phyloP scores from a whole-genome alignment of 2,888 invertebrate species.

The Gymnocheta viridis region DNA sequence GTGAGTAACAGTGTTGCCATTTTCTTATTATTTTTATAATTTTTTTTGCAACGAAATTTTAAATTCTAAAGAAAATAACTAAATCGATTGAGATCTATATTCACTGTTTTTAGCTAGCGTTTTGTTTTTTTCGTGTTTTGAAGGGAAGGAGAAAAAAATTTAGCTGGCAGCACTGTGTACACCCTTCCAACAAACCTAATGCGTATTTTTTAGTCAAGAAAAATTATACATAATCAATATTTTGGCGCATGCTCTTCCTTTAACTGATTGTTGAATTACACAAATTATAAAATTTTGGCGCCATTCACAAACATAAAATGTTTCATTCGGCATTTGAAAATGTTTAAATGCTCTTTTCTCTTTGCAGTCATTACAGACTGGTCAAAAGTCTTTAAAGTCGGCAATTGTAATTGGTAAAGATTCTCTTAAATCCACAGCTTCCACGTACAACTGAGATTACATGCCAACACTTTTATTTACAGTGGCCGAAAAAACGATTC shows the following conservation, averaged over 20 bases:
- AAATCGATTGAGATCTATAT: no score
- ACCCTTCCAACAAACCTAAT: no score
- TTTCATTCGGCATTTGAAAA: background rate
- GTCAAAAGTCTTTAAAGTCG: background rate
- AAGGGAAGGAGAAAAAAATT: no score
- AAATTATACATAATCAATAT: constrained; percentile 58
- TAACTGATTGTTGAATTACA: background rate
- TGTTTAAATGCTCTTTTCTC: background rate
- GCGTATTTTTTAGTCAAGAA: background rate
- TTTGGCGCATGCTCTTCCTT: constrained; percentile 45
- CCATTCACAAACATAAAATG: constrained; percentile 54
- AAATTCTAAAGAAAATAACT: no score
- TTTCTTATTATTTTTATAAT: no score
- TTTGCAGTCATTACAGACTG: no score
- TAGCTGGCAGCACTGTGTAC: no score
- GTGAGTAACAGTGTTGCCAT: no score
- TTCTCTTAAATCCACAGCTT: constrained; percentile 44
- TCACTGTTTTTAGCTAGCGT: no score
- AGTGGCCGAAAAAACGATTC: no score
- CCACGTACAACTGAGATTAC: background rate
- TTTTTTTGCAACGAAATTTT: no score
- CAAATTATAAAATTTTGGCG: constrained; percentile 63
- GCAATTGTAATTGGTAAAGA: background rate
- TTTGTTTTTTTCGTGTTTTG: no score
- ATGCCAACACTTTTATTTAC: background rate